Conservation (phyloP, 1,140 invertebrate genomes). For the Drosophila navojoa region DNA sequence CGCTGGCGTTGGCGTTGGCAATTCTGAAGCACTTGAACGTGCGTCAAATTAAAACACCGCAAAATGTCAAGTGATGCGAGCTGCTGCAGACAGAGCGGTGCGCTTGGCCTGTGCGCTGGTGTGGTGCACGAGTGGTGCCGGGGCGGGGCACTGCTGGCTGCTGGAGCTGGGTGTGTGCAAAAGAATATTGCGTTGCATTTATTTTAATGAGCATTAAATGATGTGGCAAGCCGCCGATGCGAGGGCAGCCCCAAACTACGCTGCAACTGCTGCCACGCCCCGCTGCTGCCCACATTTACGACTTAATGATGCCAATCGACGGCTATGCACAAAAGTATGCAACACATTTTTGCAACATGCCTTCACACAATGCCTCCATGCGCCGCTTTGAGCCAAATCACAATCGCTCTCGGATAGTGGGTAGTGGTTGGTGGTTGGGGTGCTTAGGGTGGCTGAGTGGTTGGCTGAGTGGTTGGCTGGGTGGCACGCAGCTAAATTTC, state of each 20-base stretch:
- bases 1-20: constrained; percentile 33
- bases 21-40: constrained; percentile 67
- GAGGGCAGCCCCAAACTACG: not conserved
- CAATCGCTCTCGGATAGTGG: constrained; percentile 39
- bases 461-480: not conserved
- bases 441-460: not conserved
- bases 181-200: constrained; percentile 62
- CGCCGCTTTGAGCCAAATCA: constrained; percentile 39
- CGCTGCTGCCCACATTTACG: constrained; percentile 58
- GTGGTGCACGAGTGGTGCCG: not conserved
- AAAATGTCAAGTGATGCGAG: constrained; percentile 74
- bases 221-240: constrained; percentile 66
- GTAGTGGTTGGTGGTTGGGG: not conserved
- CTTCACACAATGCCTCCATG: constrained; percentile 11
- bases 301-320: constrained; percentile 78
- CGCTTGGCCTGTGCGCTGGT: not conserved
- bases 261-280: not conserved
- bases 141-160: not conserved
- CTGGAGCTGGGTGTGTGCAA: not conserved
- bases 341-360: constrained; percentile 61
- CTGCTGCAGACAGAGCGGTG: constrained; percentile 36
- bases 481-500: constrained; percentile 52
- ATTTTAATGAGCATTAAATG: constrained; percentile 81
- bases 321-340: constrained; percentile 74
- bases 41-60: constrained; percentile 78